Conservation (phyloP, 2,888 invertebrate genomes). For the Hartigia nigra region DNA sequence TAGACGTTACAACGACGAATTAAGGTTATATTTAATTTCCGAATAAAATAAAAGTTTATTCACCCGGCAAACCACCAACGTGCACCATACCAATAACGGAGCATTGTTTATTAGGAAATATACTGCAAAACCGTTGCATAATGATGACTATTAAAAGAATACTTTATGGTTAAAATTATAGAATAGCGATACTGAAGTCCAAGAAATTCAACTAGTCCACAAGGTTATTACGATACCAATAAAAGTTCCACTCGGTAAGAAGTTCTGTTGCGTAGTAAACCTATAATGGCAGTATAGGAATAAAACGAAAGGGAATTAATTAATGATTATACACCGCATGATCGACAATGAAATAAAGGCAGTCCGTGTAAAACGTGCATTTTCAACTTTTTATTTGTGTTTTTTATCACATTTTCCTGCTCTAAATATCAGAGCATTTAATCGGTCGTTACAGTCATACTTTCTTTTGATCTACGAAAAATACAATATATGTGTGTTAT, state of each 20-base stretch:
- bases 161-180: background rate
- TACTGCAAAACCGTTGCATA: constrained; percentile 65
- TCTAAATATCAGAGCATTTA: constrained; percentile 19
- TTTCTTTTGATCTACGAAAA: constrained; percentile 23
- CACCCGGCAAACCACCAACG: constrained; percentile 77
- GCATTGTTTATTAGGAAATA: constrained; percentile 66
- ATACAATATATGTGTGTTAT: constrained; percentile 22
- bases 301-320: background rate
- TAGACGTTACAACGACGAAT: background rate
- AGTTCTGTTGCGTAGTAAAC: background rate
- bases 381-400: constrained; percentile 22
- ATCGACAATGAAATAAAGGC: background rate
- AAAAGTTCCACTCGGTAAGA: background rate
- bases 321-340: background rate
- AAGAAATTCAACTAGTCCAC: background rate
- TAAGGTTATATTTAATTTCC: background rate
- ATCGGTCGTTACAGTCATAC: constrained; percentile 20
- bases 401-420: constrained; percentile 24
- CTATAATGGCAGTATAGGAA: background rate
- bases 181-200: background rate
- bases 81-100: constrained; percentile 80
- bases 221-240: background rate
- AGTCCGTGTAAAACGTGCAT: constrained; percentile 9
- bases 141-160: background rate
- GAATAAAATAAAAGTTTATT: background rate